Percentiles rank a stretch among this genome's conserved stretches.
Conservation (phyloP, 2,797 vertebrate genomes). For the Pseudotriccus pelzelni region DNA sequence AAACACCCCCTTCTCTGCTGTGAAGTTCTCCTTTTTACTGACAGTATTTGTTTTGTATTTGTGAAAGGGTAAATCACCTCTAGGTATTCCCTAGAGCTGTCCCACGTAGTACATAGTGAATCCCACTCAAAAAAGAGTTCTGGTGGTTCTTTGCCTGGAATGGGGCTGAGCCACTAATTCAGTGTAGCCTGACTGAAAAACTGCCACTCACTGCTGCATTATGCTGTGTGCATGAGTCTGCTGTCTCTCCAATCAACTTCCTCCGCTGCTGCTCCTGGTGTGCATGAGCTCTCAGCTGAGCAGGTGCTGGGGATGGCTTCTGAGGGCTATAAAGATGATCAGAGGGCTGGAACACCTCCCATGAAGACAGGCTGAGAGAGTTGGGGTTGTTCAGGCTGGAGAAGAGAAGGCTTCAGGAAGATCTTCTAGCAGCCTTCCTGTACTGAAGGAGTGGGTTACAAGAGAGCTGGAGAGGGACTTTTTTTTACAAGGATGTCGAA, state of each 20-base stretch:
- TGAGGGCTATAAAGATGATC: neutral
- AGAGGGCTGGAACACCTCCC: neutral
- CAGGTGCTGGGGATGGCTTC: neutral
- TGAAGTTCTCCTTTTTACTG: neutral
- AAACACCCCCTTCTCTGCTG: neutral
- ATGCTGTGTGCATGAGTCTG: neutral
- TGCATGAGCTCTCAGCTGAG: neutral
- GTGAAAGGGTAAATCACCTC: neutral
- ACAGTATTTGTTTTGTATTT: neutral
- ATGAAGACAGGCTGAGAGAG: neutral
- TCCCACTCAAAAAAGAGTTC: neutral
- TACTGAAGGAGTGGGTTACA: neutral
- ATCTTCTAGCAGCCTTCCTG: neutral
- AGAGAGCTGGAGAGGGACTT: neutral
- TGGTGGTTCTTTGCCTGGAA: neutral
- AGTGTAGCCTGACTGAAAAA: neutral
- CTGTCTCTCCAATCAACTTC: accelerated
- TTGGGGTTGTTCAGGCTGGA: neutral
- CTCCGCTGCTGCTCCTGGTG: no score
- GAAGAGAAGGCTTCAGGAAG: neutral
- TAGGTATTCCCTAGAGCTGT: neutral
- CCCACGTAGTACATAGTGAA: neutral
- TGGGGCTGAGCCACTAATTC: neutral
- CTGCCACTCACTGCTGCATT: neutral
- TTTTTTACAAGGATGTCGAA: neutral